These are phyloP conservation scores for Hipparchia sbordonii DNA, from an alignment of 2,888 invertebrate genomes.

Conservation along the genomic window DNA sequence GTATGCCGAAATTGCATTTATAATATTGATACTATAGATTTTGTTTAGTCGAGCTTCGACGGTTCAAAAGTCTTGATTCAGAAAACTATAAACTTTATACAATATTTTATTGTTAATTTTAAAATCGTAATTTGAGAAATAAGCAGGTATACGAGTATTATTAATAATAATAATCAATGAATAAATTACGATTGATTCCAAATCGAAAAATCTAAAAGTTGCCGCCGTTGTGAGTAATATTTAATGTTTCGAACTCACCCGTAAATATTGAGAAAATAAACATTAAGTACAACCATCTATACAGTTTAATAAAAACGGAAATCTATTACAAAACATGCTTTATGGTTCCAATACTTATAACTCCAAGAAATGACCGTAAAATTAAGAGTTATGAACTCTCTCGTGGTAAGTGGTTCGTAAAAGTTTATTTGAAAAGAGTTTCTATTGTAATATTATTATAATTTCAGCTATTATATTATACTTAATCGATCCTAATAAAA, in stretches of 20 bases:
- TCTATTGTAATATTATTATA: too few relatives aligned
- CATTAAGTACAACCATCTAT: not conserved
- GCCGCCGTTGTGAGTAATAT: not conserved
- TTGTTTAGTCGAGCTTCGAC: not conserved
- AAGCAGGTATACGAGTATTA: not conserved
- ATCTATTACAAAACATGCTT: constrained; percentile 10
- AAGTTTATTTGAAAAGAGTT: not conserved
- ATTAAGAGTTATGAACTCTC: constrained; percentile 1
- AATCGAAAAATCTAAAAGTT: constrained; percentile 8
- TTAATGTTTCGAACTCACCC: constrained; percentile 4
- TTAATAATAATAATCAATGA: constrained; percentile 1
- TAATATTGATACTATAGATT: not conserved
- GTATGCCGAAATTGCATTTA: not conserved
- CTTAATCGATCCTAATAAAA: too few relatives aligned
- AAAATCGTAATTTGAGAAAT: not conserved
- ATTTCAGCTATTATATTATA: too few relatives aligned
- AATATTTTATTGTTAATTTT: constrained; percentile 5
- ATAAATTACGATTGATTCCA: constrained; percentile 11
- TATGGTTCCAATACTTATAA: not conserved
- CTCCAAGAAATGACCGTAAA: not conserved
- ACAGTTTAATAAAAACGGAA: constrained; percentile 1
- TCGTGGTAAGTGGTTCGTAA: not conserved
- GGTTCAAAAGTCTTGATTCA: not conserved
- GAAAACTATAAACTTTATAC: not conserved
- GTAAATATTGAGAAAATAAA: constrained; percentile 1